A percentile compares a stretch with the other conserved stretches of the same genome.
phyloP scores from a whole-genome alignment of 92 coral and sea anemone species.

The Phymanthus crucifer region DNA sequence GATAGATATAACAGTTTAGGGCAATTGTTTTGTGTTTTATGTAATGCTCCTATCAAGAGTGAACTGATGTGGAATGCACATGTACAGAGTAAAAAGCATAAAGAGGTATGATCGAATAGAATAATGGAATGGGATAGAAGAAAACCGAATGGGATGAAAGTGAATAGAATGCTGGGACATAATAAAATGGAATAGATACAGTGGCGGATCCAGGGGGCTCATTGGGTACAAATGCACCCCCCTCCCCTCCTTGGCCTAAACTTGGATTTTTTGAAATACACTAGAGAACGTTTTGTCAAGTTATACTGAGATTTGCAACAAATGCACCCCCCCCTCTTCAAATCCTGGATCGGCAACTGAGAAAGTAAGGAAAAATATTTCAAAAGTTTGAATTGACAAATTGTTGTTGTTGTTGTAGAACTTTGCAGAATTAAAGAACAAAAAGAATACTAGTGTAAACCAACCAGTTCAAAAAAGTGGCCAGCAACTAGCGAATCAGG shows the following conservation, averaged over 20 bases:
- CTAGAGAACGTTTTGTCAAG: background rate
- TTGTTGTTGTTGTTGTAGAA: conserved; percentile 18
- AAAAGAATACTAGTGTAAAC: conserved; percentile 20
- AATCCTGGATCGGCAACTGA: too few relatives aligned
- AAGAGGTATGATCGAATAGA: conserved; percentile 58
- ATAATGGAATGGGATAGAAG: background rate
- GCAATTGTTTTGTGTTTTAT: conserved; percentile 85
- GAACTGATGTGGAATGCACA: conserved; percentile 94
- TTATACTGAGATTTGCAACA: too few relatives aligned
- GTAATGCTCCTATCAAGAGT: conserved; percentile 81
- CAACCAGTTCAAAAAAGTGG: conserved; percentile 8
- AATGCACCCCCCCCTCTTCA: too few relatives aligned
- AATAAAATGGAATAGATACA: background rate
- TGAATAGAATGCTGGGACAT: background rate
- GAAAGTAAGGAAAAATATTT: too few relatives aligned
- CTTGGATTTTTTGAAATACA: background rate
- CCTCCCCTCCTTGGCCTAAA: background rate
- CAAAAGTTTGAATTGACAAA: background rate
- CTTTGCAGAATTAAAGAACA: conserved; percentile 39
- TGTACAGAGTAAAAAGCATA: conserved; percentile 86
- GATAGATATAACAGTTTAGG: conserved; percentile 79
- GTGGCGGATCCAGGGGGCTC: too few relatives aligned
- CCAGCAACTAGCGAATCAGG: background rate
- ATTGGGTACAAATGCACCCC: too few relatives aligned
- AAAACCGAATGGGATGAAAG: background rate